Evolutionary conservation across 1,140 invertebrate species (phyloP), one percentile per base, ranked within the genome.

Genomic region (Drosophila malerkotliana): DNA sequence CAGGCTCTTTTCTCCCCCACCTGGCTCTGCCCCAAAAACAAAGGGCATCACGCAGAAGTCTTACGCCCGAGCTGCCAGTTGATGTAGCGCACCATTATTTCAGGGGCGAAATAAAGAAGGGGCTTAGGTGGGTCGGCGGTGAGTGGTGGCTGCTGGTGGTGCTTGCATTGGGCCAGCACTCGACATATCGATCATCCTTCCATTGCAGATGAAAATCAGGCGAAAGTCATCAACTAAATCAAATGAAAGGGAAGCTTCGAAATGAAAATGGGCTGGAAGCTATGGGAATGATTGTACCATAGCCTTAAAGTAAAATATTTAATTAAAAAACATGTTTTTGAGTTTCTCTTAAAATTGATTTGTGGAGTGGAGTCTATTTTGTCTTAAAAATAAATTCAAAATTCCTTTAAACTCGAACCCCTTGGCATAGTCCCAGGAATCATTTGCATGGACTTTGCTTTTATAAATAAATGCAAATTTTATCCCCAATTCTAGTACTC

Each of bases 31-130:
- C 41, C 41, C 28, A 39, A 77, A 59, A 81, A 66, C 69, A 79
- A 87, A 87, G 77, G 62, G 59, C 18, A 49, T 52, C 30, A 37
- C 48, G 49, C 39, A 52, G 77, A 77, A 68, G 68, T 77, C 54
- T 64, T 58, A 54, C 69, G 73, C 82, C 72, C 56, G 77, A 78
- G 72, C 71, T 83, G 71, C 57, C 49, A 47, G 56, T 75, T 83
- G 74, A 81, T 81, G 78, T 68, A 81, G 67, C 78, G 77, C 72
- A 60, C 60, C 41, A 68, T 69, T 69, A 63, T 64, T 52, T 45
- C 18, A 53, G 60, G 41, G 49, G 58, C 56, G 14, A 41, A 39
- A 28, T n/a, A 30, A 39, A n/a, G 41, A 8, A 30, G 28, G 0
- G 18, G 18, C 15, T 47, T 47, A 1, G 18, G 44, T 24, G 44